These are phyloP conservation scores for Barnardius zonarius DNA, from an alignment of 2,113 vertebrate genomes.

Conservation along the genomic window DNA sequence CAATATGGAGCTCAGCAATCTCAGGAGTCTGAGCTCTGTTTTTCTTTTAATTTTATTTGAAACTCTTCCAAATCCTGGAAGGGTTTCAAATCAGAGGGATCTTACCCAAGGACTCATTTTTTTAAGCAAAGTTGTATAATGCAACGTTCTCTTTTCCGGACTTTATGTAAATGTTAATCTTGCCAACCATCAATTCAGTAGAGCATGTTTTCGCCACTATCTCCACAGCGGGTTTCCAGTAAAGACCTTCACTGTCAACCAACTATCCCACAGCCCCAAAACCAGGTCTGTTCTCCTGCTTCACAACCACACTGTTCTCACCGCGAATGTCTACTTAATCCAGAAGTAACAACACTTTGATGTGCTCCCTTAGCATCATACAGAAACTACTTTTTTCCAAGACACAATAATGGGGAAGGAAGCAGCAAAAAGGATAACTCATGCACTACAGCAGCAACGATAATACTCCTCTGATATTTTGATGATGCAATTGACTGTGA, in stretches of 20 bases:
- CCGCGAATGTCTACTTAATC: accelerated
- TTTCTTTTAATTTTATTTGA: constrained; percentile 62
- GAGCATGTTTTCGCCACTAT: background rate
- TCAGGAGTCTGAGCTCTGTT: constrained; percentile 52
- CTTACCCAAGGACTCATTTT: constrained; percentile 40
- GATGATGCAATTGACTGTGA: background rate
- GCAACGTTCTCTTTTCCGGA: background rate
- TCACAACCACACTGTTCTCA: background rate
- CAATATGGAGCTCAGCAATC: background rate
- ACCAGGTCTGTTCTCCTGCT: background rate
- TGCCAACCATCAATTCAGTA: background rate
- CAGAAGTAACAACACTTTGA: background rate
- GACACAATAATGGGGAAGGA: background rate
- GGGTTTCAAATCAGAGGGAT: constrained; percentile 33
- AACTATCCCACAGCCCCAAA: background rate
- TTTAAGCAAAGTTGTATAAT: background rate
- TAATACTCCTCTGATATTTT: background rate
- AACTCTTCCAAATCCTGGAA: constrained; percentile 57
- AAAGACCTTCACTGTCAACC: background rate
- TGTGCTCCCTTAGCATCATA: background rate
- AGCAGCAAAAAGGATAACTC: background rate
- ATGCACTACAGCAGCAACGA: background rate
- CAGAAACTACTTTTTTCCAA: background rate
- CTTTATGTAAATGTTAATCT: background rate
- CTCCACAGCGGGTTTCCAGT: background rate